phyloP scores from a whole-genome alignment of 2,797 vertebrate species.

The Hoplostethus atlanticus region DNA sequence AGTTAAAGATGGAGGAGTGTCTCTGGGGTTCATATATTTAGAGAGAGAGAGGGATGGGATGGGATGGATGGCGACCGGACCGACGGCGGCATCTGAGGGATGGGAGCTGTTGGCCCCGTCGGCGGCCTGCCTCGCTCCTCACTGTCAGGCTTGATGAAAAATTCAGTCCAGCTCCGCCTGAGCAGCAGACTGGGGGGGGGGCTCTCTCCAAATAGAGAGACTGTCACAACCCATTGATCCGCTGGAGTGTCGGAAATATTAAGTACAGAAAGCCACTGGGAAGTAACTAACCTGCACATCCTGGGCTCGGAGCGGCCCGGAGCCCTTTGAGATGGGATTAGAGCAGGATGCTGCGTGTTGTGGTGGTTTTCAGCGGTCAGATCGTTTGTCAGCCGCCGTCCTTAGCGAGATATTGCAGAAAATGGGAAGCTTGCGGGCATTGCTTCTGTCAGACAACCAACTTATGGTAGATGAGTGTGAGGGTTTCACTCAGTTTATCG shows the following conservation, averaged over 20 bases:
- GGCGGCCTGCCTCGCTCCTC: constrained; percentile 19
- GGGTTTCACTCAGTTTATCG: background rate
- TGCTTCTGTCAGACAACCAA: background rate
- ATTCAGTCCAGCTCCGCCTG: constrained; percentile 19
- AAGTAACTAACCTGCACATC: constrained; percentile 31
- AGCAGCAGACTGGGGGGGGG: constrained; percentile 17
- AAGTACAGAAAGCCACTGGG: constrained; percentile 28
- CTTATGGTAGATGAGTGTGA: background rate
- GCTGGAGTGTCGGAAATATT: constrained; percentile 55
- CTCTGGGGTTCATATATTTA: constrained; percentile 8
- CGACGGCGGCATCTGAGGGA: constrained; percentile 44
- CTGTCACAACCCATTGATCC: constrained; percentile 62
- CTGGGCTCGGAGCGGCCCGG: constrained; percentile 4
- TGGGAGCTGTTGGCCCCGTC: constrained; percentile 32
- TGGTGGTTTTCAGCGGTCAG: background rate
- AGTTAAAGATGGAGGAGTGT: constrained; percentile 44
- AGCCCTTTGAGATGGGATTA: constrained; percentile 28
- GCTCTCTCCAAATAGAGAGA: constrained; percentile 27
- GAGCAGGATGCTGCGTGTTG: constrained; percentile 6
- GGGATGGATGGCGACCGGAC: constrained; percentile 23
- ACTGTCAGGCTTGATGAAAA: constrained; percentile 48
- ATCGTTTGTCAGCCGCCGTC: constrained; percentile 12
- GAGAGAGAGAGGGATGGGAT: background rate
- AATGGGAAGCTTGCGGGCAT: constrained; percentile 2
- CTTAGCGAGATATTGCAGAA: constrained; percentile 10